Evolutionary conservation across 2,888 invertebrate species (phyloP), one percentile per base, ranked within the genome.

Genomic region (Andrena praecox): DNA sequence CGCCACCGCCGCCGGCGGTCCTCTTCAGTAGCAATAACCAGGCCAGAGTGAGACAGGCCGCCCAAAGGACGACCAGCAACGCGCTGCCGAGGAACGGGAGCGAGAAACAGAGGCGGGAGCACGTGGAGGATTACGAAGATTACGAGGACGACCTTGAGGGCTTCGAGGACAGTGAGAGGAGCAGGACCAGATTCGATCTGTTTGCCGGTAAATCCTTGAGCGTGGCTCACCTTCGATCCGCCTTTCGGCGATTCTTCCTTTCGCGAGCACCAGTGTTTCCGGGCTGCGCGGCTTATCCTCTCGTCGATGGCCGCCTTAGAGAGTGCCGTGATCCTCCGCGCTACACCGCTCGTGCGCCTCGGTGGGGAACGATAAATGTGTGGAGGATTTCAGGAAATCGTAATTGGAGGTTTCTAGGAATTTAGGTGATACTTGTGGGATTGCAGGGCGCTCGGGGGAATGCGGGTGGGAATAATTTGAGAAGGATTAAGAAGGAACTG

Each of bases 131-230:
- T 77, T 91, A 92, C 73, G 91, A 91, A 20, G 92, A 92, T 88
- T 92, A 92, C 72, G 91, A 88, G 81, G 92, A 92, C 74, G 92
- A 92, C 87, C 90, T 92, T 80, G 89, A 91, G 66, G 91, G 91
- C 73, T 89, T 89, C 79, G 92, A 92, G 85, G 92, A 92, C 89
- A 92, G 91, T 74, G 91, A 91, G 73, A 85, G 89, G 80, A 88
- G 91, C 86, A 91, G 91, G 82, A 92, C 92, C 80, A 91, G 92
- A 88, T 90, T 92, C 78, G 89, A 92, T 84, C 89, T 92, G 48
- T 89, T 92, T 62, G 89, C 87, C 24, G 87, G 85, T 87, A 89
- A 87, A 80, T 85, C 77, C 71, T 81, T 63, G 24, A 68, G 50
- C 24, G 52, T 33, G 31, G 31, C 63, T 78, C 66, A 52, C 74